phyloP scores from a whole-genome alignment of 1,140 invertebrate genomes.

The Physella acuta region DNA sequence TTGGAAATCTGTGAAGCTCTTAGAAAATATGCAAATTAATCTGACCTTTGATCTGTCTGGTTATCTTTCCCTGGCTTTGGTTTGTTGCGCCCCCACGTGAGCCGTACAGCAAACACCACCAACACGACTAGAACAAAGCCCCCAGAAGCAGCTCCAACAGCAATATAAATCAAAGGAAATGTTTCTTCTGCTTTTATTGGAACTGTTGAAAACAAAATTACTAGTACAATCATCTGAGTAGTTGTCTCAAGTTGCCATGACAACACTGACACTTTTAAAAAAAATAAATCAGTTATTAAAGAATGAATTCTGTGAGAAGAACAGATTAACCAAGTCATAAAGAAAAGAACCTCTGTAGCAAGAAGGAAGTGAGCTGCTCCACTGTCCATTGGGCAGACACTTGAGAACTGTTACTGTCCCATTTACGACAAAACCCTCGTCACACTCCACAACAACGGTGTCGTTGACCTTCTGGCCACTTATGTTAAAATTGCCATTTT shows the following conservation, averaged over 20 bases:
- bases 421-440: conserved; percentile 20
- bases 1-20: too few species aligned
- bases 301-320: neutral
- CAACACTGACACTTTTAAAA: neutral
- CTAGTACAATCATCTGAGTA: neutral
- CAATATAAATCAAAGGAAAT: neutral
- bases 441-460: conserved; percentile 33
- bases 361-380: conserved; percentile 27
- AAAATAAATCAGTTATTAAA: neutral
- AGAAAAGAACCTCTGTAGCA: conserved; percentile 26
- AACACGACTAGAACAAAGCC: conserved; percentile 22
- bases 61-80: too few species aligned
- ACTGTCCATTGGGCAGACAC: conserved; percentile 34
- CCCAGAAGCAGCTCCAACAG: conserved; percentile 16
- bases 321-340: neutral
- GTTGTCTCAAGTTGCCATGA: neutral
- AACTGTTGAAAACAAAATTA: neutral
- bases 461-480: conserved; percentile 30
- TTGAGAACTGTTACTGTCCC: conserved; percentile 6
- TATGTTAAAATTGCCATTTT: conserved; percentile 38
- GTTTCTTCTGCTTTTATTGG: neutral
- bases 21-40: too few species aligned
- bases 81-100: too few species aligned
- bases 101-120: neutral
- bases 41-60: too few species aligned